Evolutionary conservation across 2,797 vertebrate genomes (phyloP).

Genomic region (Perodicticus potto): DNA sequence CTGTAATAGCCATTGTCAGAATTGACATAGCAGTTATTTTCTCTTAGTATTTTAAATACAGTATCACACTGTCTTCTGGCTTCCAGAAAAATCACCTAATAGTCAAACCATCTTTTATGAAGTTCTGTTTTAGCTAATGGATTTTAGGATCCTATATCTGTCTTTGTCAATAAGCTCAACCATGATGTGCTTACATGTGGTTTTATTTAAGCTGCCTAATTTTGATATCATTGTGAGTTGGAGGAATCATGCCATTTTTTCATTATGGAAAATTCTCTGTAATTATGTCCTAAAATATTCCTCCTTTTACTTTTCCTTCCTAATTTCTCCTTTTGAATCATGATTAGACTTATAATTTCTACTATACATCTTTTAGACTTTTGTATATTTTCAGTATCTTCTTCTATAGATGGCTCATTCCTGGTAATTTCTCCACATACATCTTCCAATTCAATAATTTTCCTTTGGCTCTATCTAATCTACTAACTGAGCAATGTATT

Average conservation of each 20-base stretch:
- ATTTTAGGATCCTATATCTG: background rate
- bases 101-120: background rate
- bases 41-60: background rate
- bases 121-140: background rate
- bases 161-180: background rate
- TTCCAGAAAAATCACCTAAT: background rate
- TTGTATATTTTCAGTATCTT: background rate
- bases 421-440: background rate
- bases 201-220: background rate
- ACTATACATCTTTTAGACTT: background rate
- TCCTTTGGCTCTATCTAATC: background rate
- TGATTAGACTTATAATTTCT: background rate
- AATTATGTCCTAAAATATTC: background rate
- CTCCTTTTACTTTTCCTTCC: background rate
- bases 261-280: background rate
- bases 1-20: background rate
- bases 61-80: background rate
- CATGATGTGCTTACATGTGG: background rate
- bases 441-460: background rate
- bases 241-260: background rate
- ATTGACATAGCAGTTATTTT: background rate
- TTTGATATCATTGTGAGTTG: background rate
- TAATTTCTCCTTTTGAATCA: background rate
- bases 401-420: background rate
- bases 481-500: background rate